Evolutionary conservation across 2,797 vertebrate genomes (phyloP), one percentile per base, ranked within the genome.

Genomic region (Hafferia zeledoni): DNA sequence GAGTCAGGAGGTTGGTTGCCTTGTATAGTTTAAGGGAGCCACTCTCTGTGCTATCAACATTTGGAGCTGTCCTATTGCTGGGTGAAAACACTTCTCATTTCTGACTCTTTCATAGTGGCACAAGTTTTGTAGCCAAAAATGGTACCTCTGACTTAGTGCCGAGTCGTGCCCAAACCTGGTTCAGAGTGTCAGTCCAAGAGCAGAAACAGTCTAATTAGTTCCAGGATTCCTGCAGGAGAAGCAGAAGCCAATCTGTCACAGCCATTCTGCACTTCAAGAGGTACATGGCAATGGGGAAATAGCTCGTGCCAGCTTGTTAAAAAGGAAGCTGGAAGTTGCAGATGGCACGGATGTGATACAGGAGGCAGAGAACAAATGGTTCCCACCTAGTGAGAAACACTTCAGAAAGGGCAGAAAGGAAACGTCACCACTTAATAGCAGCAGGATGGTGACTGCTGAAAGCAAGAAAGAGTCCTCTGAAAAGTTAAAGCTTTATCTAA

Each of bases 291-390:
- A 64, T 50, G 43, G 57, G 44, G 39, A 55, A 82, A 64, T 10
- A 61, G 55, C 59, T 90, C 30, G 4, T 33, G 63, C 17, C 55
- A 94, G 35, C 63, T 78, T 61, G 50, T 72, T 84, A 59, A 76
- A 77, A 83, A 82, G 50, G 57, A 75, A 79, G 33, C 61, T 81
- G 70, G 41, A 79, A 75, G 50, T 82, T 93, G 57, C 67, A 76
- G 86, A 64, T 84, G 76, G 67, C 59, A 33, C 1, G 7, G 61
- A 63, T 69, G n/a, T 14, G 35, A 27, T 65, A 76, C 39, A 76
- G 89, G 39, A 94, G 81, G 70, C 72, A 84, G 81, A 79, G 65
- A 81, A 87, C 44, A 83, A 94, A 90, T 78, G 61, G 53, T 86
- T 84, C 61, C 83, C 69, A 49, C 87, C 70, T 64, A 52, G 55